Percentiles rank a stretch among this genome's conserved stretches.
phyloP scores from a whole-genome alignment of 2,797 vertebrate genomes.

The Cyprinodon diabolis region DNA sequence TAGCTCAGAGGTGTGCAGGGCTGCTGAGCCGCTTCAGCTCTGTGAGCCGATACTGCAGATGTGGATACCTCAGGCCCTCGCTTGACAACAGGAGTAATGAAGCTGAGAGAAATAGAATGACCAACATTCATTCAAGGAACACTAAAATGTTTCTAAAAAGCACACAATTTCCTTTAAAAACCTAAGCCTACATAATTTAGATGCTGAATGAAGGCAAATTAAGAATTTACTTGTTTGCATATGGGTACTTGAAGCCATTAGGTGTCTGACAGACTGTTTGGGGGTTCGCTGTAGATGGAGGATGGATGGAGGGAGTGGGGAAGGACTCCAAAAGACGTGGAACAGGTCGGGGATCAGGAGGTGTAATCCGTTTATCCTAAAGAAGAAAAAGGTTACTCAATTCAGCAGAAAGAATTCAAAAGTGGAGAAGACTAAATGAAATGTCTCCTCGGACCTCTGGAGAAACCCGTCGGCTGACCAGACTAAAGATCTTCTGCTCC shows the following conservation, averaged over 20 bases:
- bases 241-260: conserved; percentile 68
- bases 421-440: not conserved
- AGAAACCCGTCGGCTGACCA: conserved; percentile 60
- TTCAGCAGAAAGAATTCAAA: not conserved
- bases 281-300: conserved; percentile 69
- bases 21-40: conserved; percentile 62
- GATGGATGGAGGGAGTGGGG: conserved; percentile 66
- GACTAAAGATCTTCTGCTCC: conserved; percentile 76
- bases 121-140: not conserved
- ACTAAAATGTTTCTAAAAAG: not conserved
- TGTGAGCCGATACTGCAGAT: conserved; percentile 81
- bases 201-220: not conserved
- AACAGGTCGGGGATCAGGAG: conserved; percentile 69
- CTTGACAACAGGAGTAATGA: conserved; percentile 86
- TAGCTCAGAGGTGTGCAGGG: conserved; percentile 72
- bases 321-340: conserved; percentile 68
- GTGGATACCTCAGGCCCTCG: conserved; percentile 72
- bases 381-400: not conserved
- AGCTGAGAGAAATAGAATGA: conserved; percentile 52
- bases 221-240: conserved; percentile 69
- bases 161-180: not conserved
- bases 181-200: not conserved
- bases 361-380: conserved; percentile 72
- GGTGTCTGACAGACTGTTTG: conserved; percentile 83
- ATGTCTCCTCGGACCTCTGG: conserved; percentile 70